Percentiles rank a stretch among this genome's conserved stretches.
Conservation (phyloP, 2,113 vertebrate species). For the Hippoglossus stenolepis region DNA sequence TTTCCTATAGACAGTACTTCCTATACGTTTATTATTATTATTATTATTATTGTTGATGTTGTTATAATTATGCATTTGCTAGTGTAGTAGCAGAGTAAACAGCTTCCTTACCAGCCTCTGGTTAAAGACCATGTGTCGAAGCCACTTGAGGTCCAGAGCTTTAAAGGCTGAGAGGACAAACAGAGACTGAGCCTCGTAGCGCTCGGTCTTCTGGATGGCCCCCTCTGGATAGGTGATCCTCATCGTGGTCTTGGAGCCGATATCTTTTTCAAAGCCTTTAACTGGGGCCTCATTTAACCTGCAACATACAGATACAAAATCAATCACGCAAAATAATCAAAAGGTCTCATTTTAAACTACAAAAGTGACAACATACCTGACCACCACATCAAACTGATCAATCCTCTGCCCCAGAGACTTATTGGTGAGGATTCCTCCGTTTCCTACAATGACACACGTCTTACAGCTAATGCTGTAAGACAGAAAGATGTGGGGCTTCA, state of each 20-base stretch:
- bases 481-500: conserved; percentile 63
- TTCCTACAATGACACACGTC: conserved; percentile 92
- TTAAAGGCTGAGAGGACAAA: conserved; percentile 95
- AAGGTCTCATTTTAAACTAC: not conserved
- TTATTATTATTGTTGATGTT: not conserved
- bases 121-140: conserved; percentile 92
- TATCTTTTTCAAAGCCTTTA: conserved; percentile 92
- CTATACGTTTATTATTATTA: not conserved
- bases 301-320: conserved; percentile 33
- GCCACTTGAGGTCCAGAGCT: conserved; percentile 93
- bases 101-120: conserved; percentile 89
- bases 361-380: conserved; percentile 83
- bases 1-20: not conserved
- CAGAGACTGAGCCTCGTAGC: conserved; percentile 89
- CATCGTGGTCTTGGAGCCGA: conserved; percentile 92
- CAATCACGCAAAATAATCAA: not conserved
- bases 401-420: conserved; percentile 92
- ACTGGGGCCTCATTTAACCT: conserved; percentile 93
- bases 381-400: conserved; percentile 91
- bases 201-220: conserved; percentile 90
- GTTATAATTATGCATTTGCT: not conserved
- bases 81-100: not conserved
- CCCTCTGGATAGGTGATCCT: conserved; percentile 96
- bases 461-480: conserved; percentile 89
- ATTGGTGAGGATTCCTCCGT: conserved; percentile 93